Evolutionary conservation across 2,797 vertebrate genomes (phyloP).

Genomic region (Smutsia gigantea): DNA sequence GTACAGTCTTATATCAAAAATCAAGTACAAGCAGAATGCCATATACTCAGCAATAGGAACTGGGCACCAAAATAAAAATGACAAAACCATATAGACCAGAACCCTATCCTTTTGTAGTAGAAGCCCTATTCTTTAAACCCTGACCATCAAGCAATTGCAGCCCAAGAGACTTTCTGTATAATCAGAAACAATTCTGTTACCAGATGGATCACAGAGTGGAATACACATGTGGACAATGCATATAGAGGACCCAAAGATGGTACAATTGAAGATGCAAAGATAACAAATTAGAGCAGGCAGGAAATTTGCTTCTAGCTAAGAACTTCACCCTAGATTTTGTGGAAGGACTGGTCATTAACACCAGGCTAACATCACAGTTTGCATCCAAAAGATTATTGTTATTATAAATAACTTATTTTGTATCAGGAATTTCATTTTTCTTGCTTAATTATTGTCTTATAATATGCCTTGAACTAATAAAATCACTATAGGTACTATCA

Average conservation of each 20-base stretch:
- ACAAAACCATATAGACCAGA: not conserved
- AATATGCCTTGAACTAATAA: conserved; percentile 15
- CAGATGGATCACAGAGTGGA: not conserved
- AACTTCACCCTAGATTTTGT: not conserved
- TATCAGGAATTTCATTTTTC: not conserved
- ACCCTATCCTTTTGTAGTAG: not conserved
- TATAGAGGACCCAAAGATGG: not conserved
- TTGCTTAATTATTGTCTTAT: conserved; percentile 6
- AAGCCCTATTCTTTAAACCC: not conserved
- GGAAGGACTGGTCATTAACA: not conserved
- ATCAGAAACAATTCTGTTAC: not conserved
- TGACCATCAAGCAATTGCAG: not conserved
- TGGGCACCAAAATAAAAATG: not conserved
- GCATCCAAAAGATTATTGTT: not conserved
- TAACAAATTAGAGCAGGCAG: not conserved
- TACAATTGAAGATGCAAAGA: not conserved
- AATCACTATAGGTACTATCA: not conserved
- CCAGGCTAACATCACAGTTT: not conserved
- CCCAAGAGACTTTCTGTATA: not conserved
- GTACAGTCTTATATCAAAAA: not conserved
- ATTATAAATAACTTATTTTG: not conserved
- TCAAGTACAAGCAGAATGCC: not conserved
- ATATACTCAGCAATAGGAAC: not conserved
- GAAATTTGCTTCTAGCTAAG: conserved; percentile 26
- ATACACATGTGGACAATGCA: not conserved